Conservation (phyloP, 2,797 vertebrate species). For the Crenuchus spilurus region DNA sequence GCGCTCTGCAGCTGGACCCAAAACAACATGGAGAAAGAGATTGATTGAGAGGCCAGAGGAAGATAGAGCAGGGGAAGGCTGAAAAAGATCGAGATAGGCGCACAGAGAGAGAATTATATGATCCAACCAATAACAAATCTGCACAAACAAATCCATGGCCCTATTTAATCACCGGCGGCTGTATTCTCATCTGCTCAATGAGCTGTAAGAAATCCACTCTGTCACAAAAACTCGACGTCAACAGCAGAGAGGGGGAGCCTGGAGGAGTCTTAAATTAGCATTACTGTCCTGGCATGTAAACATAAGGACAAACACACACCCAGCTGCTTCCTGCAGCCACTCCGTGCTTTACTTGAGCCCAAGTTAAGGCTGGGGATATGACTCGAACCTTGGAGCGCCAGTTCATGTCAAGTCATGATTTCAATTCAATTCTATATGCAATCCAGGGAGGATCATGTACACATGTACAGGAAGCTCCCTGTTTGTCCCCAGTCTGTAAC, state of each 20-base stretch:
- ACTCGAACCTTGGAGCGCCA: constrained; percentile 1
- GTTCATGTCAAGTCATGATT: not conserved
- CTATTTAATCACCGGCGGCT: constrained; percentile 39
- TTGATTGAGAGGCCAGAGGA: not conserved
- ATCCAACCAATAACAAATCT: constrained; percentile 42
- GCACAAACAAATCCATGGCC: constrained; percentile 32
- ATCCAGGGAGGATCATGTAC: too few relatives aligned
- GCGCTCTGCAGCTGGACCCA: constrained; percentile 47
- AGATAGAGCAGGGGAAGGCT: not conserved
- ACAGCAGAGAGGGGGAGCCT: constrained; percentile 30
- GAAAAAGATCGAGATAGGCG: not conserved
- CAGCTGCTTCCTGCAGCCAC: constrained; percentile 37
- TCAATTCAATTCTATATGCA: not conserved
- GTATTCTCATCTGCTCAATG: constrained; percentile 50
- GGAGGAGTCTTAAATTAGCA: constrained; percentile 46
- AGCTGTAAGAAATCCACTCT: constrained; percentile 46
- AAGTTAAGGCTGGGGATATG: constrained; percentile 29
- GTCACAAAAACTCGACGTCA: constrained; percentile 35
- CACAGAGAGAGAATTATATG: constrained; percentile 14
- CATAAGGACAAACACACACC: constrained; percentile 40
- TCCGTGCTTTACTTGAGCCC: constrained; percentile 10
- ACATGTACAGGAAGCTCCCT: too few relatives aligned
- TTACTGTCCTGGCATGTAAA: constrained; percentile 45
- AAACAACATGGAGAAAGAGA: constrained; percentile 20
- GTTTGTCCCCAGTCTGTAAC: too few relatives aligned